Evolutionary conservation across 2,888 invertebrate species (phyloP).

Genomic region (Sarcophaga caerulescens): DNA sequence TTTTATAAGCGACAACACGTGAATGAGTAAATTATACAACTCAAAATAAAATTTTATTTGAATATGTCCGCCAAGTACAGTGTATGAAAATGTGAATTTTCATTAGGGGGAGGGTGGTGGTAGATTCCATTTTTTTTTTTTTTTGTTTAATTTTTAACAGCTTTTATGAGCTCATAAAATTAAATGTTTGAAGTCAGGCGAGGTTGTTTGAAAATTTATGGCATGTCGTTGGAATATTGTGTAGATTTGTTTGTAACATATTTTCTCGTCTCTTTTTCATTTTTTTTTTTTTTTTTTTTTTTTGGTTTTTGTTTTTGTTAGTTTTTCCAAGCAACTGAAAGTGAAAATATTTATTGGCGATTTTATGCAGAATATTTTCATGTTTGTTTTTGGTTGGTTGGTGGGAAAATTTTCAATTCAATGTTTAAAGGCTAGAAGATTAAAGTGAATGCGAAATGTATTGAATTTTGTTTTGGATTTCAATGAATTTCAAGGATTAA

Average conservation of each 20-base stretch:
- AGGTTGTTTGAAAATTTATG: conserved; percentile 58
- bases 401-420: neutral
- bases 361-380: neutral
- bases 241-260: conserved; percentile 35
- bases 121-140: neutral
- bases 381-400: neutral
- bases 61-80: neutral
- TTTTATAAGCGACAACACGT: conserved; percentile 20
- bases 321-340: conserved; percentile 47
- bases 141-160: conserved; percentile 56
- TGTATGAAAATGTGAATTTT: conserved; percentile 27
- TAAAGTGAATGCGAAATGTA: neutral
- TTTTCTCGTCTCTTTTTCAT: conserved; percentile 33
- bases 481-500: neutral
- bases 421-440: neutral
- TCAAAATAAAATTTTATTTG: conserved; percentile 13
- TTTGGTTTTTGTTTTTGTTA: too few relatives aligned
- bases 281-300: conserved; percentile 6
- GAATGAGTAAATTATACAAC: conserved; percentile 11
- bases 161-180: conserved; percentile 67
- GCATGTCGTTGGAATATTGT: conserved; percentile 54
- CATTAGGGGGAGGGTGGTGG: neutral
- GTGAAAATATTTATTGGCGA: conserved; percentile 62
- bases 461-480: neutral
- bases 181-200: conserved; percentile 66